Conservation (phyloP, 2,797 vertebrate species). For the Sciurus vulgaris region DNA sequence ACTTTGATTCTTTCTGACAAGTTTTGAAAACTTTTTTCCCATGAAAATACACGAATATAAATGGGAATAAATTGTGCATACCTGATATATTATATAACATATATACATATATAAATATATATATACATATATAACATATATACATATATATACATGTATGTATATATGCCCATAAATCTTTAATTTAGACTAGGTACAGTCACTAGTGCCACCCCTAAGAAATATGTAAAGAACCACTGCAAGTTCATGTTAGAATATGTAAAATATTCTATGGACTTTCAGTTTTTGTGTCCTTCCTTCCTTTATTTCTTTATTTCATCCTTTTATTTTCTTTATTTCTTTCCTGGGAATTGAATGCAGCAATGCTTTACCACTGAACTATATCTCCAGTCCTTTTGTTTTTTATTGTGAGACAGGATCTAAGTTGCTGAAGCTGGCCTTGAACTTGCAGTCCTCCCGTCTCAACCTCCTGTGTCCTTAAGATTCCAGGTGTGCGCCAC, state of each 20-base stretch:
- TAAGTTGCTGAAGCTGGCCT: no score
- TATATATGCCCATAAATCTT: background rate
- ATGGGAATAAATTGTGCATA: background rate
- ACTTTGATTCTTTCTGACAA: background rate
- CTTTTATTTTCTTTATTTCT: background rate
- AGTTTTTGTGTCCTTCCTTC: background rate
- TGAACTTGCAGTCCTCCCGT: no score
- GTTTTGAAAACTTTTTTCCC: background rate
- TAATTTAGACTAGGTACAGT: background rate
- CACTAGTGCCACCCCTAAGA: background rate
- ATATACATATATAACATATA: background rate
- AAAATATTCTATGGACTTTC: background rate
- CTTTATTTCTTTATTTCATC: background rate
- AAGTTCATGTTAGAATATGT: background rate
- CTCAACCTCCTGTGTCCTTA: no score
- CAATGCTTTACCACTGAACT: no score
- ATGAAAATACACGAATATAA: background rate
- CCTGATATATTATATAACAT: background rate
- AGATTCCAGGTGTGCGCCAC: no score
- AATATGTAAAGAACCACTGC: background rate
- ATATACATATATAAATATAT: no score
- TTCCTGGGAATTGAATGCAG: no score
- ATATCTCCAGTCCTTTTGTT: no score
- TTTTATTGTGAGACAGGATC: no score
- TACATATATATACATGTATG: no score